phyloP scores from a whole-genome alignment of 2,888 invertebrate species.

The Ectobius pallidus region DNA sequence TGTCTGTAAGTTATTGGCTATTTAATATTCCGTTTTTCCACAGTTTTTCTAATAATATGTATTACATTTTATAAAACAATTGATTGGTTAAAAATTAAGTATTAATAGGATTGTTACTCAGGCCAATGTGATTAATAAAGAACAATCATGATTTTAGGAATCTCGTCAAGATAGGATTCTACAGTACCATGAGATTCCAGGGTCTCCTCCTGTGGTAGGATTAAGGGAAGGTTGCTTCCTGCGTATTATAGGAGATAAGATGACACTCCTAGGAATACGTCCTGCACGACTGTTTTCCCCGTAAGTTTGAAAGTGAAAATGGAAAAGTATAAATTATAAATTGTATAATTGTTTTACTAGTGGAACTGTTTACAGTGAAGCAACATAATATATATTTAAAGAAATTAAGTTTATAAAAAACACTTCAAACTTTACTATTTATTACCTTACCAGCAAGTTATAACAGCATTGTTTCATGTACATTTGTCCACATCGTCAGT shows the following conservation, averaged over 20 bases:
- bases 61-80: too few species aligned
- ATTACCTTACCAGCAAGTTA: neutral
- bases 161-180: slow-evolving; percentile 75
- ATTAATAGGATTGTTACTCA: too few species aligned
- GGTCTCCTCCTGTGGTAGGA: slow-evolving; percentile 68
- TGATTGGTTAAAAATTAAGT: too few species aligned
- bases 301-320: too few species aligned
- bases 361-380: too few species aligned
- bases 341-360: neutral
- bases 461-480: neutral
- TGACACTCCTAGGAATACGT: slow-evolving; percentile 66
- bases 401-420: too few species aligned
- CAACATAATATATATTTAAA: too few species aligned
- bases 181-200: slow-evolving; percentile 69
- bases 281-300: slow-evolving; percentile 68
- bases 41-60: too few species aligned
- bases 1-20: too few species aligned
- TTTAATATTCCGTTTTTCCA: too few species aligned
- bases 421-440: neutral
- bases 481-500: neutral
- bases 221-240: slow-evolving; percentile 74
- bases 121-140: too few species aligned
- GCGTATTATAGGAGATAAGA: slow-evolving; percentile 63
- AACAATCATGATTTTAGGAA: too few species aligned
- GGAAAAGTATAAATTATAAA: slow-evolving; percentile 44